Base-by-base conservation (phyloP, 2,888 invertebrate genomes). In the Eupithecia exiguata region DNA sequence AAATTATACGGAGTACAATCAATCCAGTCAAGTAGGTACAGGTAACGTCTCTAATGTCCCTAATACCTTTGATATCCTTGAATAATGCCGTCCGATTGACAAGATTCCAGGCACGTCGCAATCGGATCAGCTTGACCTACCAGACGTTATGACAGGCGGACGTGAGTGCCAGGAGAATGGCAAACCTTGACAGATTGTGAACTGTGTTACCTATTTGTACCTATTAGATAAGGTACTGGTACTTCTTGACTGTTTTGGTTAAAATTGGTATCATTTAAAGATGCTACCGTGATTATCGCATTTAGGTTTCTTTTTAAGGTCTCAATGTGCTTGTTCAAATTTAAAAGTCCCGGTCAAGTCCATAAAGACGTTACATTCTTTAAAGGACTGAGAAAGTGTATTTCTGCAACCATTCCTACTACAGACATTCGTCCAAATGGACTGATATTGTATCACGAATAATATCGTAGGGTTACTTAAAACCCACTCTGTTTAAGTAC, bases 91-190 rank as follows among this genome's bases (percentile, higher is more conserved):
- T 65, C 21, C 65, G 12, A 65, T 65, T 65, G 40, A 65, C 65
- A 21, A 14, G 10, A 65, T 65, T 65, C 65, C 38, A 12, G 40
- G 21, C 65, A 65, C 40, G 65, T 65, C 38, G 40, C 21, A 36
- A 10, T 40, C 65, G 21, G 38, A 18, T 65, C 65, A 36, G 65
- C 65, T 40, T 38, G 63, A 63, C 40, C 53, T 53, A 21, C 21
- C 65, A 65, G 38, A 65, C 38, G 49, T 58, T 68, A 72, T 65
- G 70, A 35, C 63, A 61, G 35, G 58, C 58, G 46, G 66, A 71
- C 74, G 35, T 21, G n/a, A 43, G 38, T 46, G 25, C 49, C 65
- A 63, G n/a, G n/a, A 65, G 40, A 36, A 38, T 65, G 40, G 38
- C 10, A 40, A 40, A 65, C 65, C 7, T 65, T 65, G 18, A 40